Evolutionary conservation across 2,888 invertebrate species (phyloP).

Genomic region (Onchidella celtica): DNA sequence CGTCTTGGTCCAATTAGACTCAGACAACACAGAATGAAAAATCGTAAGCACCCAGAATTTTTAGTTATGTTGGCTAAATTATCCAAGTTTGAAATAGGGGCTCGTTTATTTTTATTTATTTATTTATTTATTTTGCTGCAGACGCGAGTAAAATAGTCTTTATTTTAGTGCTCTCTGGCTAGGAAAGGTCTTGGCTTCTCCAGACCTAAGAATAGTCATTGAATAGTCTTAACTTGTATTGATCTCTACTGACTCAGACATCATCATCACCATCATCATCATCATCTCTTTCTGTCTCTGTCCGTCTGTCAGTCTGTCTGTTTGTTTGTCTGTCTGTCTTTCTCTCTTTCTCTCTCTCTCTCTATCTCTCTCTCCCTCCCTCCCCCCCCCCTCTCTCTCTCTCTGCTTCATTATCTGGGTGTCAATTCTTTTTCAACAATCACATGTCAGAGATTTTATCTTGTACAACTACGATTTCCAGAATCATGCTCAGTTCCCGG

Average conservation of each 20-base stretch:
- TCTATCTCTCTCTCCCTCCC: neutral
- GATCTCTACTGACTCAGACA: too few relatives aligned
- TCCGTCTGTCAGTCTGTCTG: too few relatives aligned
- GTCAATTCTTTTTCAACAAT: too few relatives aligned
- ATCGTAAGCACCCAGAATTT: conserved; percentile 54
- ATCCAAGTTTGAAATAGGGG: neutral
- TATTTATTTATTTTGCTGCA: too few relatives aligned
- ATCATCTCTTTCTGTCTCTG: too few relatives aligned
- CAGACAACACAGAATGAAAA: conserved; percentile 64
- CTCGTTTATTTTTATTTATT: neutral
- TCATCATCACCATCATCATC: neutral
- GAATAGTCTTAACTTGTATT: too few relatives aligned
- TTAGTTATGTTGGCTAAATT: neutral
- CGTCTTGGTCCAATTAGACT: conserved; percentile 69
- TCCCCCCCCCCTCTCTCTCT: neutral
- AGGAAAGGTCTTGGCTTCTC: too few relatives aligned
- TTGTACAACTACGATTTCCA: too few relatives aligned
- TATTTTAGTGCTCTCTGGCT: too few relatives aligned
- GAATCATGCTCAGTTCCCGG: neutral
- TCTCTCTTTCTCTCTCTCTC: neutral
- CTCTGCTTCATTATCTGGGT: neutral
- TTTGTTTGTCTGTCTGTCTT: neutral
- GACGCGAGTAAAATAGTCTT: too few relatives aligned
- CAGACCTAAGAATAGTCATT: too few relatives aligned
- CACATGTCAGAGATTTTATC: too few relatives aligned